A percentile compares a stretch with the other conserved stretches of the same genome.
Conservation (phyloP, 2,797 vertebrate species). For the Rhinichthys osculus region DNA sequence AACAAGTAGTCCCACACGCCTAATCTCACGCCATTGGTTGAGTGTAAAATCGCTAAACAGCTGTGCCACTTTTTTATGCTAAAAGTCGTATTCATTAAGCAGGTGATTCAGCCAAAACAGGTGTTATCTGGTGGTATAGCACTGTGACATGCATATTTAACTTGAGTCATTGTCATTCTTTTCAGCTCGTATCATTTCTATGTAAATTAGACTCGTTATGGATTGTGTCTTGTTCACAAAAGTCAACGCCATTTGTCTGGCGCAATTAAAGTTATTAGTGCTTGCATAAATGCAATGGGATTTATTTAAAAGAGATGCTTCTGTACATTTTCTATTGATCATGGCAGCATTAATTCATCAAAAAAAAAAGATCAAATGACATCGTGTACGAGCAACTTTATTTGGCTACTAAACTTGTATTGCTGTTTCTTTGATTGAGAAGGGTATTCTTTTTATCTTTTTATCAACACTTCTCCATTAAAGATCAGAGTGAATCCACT, state of each 20-base stretch:
- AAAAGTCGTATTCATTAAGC: not conserved
- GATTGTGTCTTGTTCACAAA: slow-evolving; percentile 13
- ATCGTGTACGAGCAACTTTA: not conserved
- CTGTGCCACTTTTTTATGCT: not conserved
- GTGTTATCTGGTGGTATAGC: not conserved
- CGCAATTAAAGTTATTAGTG: not conserved
- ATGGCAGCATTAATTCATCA: not conserved
- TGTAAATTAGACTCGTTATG: slow-evolving; percentile 6
- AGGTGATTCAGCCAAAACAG: not conserved
- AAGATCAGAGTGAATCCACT: not conserved
- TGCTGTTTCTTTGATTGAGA: not conserved
- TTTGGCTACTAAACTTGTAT: not conserved
- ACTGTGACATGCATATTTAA: slow-evolving; percentile 1
- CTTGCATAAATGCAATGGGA: not conserved
- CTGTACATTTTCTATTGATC: not conserved
- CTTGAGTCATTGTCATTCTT: not conserved
- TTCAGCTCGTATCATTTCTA: slow-evolving; percentile 2
- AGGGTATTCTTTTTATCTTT: not conserved
- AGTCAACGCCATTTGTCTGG: not conserved
- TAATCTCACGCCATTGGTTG: not conserved
- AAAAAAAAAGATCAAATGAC: not conserved
- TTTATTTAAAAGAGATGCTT: not conserved
- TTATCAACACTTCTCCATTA: not conserved
- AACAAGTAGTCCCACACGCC: not conserved
- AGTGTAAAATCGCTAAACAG: not conserved